phyloP scores from a whole-genome alignment of 1,140 invertebrate genomes.

The Lasioglossum albipes region DNA sequence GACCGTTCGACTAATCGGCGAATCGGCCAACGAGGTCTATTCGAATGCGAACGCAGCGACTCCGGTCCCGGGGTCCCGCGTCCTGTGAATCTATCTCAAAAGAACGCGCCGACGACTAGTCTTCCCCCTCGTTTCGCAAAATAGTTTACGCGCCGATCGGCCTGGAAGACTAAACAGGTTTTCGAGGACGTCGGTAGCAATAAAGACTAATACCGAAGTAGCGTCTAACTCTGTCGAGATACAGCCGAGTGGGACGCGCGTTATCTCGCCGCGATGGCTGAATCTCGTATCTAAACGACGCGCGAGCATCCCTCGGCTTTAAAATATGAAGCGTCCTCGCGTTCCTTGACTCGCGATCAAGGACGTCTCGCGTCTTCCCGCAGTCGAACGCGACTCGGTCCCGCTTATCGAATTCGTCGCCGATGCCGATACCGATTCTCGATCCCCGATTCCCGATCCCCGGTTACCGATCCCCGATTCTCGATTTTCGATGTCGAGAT shows the following conservation, averaged over 20 bases:
- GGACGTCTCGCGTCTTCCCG: slow-evolving; percentile 45
- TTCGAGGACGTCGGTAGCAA: slow-evolving; percentile 61
- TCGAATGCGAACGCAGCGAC: neutral
- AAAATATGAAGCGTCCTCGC: slow-evolving; percentile 65
- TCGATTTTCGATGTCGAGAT: no score
- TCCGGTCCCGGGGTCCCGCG: neutral
- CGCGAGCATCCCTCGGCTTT: slow-evolving; percentile 48
- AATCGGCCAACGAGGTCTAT: neutral
- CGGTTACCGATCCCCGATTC: no score
- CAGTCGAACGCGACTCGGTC: slow-evolving; percentile 45
- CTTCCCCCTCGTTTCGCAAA: slow-evolving; percentile 35
- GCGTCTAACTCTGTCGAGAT: slow-evolving; percentile 60
- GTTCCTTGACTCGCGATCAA: slow-evolving; percentile 61
- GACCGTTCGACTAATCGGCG: no score
- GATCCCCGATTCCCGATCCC: no score
- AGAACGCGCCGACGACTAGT: slow-evolving; percentile 25
- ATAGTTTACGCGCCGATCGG: slow-evolving; percentile 45
- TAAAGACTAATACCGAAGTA: slow-evolving; percentile 63
- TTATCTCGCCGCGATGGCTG: slow-evolving; percentile 56
- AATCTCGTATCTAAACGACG: slow-evolving; percentile 62
- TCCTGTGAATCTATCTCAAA: slow-evolving; percentile 16
- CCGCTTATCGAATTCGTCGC: slow-evolving; percentile 49
- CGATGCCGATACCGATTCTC: neutral
- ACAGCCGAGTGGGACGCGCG: slow-evolving; percentile 56
- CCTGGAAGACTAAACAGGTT: slow-evolving; percentile 63